Evolutionary conservation across 2,888 invertebrate species (phyloP).

Genomic region (Parapristionchus giblindavisi): DNA sequence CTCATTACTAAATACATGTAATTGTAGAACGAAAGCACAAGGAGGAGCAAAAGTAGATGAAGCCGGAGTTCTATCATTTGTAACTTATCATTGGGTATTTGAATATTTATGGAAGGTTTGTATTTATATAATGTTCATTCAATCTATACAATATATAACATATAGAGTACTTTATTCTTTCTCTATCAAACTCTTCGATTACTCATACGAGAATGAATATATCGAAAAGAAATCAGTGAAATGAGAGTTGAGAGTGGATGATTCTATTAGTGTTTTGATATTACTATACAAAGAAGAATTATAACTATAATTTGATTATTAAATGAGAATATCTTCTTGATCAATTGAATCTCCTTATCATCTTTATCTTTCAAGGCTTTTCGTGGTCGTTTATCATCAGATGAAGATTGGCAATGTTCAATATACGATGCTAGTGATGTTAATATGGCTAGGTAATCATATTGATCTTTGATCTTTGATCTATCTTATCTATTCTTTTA

Average conservation of each 20-base stretch:
- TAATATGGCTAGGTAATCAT: slow-evolving; percentile 70
- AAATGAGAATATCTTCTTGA: not conserved
- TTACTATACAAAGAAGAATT: not conserved
- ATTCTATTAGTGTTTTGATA: no score
- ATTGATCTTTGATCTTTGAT: slow-evolving; percentile 2
- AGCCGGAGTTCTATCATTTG: slow-evolving; percentile 70
- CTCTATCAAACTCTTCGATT: no score
- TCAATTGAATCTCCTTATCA: not conserved
- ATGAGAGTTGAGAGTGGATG: no score
- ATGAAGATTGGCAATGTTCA: slow-evolving; percentile 66
- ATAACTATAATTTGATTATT: not conserved
- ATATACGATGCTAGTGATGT: slow-evolving; percentile 70
- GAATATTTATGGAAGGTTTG: slow-evolving; percentile 64
- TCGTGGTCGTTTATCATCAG: slow-evolving; percentile 38
- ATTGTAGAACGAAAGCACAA: slow-evolving; percentile 38
- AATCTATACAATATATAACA: no score
- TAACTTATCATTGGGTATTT: slow-evolving; percentile 72
- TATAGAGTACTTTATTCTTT: no score
- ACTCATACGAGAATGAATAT: no score
- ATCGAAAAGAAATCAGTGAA: no score
- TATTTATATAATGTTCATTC: no score
- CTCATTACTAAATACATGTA: no score
- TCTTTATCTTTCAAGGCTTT: no score
- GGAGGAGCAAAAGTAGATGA: slow-evolving; percentile 66
- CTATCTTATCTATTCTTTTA: slow-evolving; percentile 38